Evolutionary conservation across 2,797 vertebrate species (phyloP), one percentile per base, ranked within the genome.

Genomic region (Ispidina lecontei): DNA sequence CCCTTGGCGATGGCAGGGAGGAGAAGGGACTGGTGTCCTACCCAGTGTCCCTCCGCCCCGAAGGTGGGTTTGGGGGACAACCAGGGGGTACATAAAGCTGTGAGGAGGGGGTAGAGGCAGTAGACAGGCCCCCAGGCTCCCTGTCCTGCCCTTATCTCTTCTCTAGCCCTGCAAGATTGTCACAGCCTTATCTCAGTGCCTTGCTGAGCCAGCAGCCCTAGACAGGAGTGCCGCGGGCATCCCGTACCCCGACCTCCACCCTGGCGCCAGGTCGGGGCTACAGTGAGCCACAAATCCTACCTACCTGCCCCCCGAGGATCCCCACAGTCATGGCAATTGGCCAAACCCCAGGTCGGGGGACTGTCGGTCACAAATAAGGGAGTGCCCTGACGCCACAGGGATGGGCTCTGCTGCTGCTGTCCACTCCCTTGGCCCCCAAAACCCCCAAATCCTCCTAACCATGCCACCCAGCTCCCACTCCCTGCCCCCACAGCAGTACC

Each of bases 181-280:
- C 2, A 0, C 29, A 43, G 52, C 56, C 54, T 89, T 89, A 82
- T 82, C 71, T 44, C 1, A 1, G 10, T 55, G 3, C 25, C 35
- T 35, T 89, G 89, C 94, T 87, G 93, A 71, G 94, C 49, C 76
- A 80, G 91, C 85, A 86, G n/a, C 39, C 41, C 55, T 4, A 15
- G 44, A 44, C 31, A 4, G 6, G 1, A 63, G 49, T 0, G 0
- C 47, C 4, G 0, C 0, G 0, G 14, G 43, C n/a, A 71, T 39
- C 76, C 69, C 0, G 1, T 25, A 28, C 3, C 9, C 39, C 3
- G 1, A 28, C 14, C 4, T 4, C 35, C 75, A 52, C 63, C 46
- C 29, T 1, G 26, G 46, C 14, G 3, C 55, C 71, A 13, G 18
- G 21, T 19, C 70, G 17, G 33, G 25, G 67, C 71, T 43, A 23